Percentiles rank a stretch among this genome's conserved stretches.
These are phyloP conservation scores for Xanthia togata DNA, from an alignment of 2,888 invertebrate species.

Conservation along the genomic window DNA sequence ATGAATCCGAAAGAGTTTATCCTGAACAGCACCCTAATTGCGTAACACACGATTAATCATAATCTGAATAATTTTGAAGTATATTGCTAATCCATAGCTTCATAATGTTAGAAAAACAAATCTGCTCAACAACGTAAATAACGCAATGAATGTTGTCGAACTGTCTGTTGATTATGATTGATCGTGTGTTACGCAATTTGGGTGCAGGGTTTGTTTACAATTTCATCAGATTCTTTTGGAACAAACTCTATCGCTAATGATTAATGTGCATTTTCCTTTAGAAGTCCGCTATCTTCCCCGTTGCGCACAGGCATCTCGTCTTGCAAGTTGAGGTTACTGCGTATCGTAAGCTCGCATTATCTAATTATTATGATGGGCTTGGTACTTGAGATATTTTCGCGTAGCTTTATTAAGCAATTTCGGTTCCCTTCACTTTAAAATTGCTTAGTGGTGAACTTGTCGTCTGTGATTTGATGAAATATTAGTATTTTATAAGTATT, in stretches of 20 bases:
- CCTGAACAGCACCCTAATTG: too few species aligned
- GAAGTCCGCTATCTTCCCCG: slow-evolving; percentile 65
- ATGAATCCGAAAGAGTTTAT: not conserved
- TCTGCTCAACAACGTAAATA: too few species aligned
- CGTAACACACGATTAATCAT: too few species aligned
- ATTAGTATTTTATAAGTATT: not conserved
- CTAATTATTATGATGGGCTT: slow-evolving; percentile 51
- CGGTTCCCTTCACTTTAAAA: slow-evolving; percentile 29
- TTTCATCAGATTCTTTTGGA: not conserved
- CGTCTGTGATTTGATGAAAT: not conserved
- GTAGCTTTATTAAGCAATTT: slow-evolving; percentile 41
- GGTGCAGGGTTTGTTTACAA: not conserved
- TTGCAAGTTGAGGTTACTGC: slow-evolving; percentile 58
- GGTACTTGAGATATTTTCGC: slow-evolving; percentile 38
- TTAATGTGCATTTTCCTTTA: slow-evolving; percentile 52
- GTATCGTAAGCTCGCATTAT: slow-evolving; percentile 46
- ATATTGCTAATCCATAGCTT: too few species aligned
- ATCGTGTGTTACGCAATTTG: too few species aligned
- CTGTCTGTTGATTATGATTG: too few species aligned
- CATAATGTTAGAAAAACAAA: too few species aligned
- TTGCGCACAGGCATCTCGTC: slow-evolving; percentile 67
- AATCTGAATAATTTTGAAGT: too few species aligned
- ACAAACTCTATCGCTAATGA: not conserved
- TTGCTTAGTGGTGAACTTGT: not conserved
- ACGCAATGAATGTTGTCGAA: too few species aligned